Evolutionary conservation across 2,113 vertebrate genomes (phyloP).

Genomic region (Catharus minimus): DNA sequence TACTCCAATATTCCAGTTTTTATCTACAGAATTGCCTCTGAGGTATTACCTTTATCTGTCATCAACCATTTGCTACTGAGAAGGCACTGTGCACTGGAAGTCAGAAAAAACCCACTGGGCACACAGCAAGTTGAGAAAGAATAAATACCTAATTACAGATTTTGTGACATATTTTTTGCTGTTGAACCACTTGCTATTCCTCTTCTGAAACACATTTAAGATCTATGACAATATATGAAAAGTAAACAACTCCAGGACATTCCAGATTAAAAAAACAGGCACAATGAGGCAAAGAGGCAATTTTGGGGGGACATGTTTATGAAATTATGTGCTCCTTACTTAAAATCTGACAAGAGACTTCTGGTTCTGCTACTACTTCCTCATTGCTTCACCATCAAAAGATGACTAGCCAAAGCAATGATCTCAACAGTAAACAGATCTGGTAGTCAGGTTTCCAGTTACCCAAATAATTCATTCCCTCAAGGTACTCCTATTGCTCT

Average conservation of each 20-base stretch:
- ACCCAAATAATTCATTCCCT: not conserved
- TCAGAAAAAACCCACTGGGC: not conserved
- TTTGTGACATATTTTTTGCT: not conserved
- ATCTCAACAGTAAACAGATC: not conserved
- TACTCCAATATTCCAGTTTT: not conserved
- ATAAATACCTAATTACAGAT: not conserved
- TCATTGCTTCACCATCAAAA: not conserved
- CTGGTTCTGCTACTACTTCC: not conserved
- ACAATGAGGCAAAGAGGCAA: not conserved
- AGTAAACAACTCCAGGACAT: not conserved
- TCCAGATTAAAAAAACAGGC: not conserved
- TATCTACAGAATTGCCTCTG: not conserved
- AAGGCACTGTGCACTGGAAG: not conserved
- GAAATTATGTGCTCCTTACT: not conserved
- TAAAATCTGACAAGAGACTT: not conserved
- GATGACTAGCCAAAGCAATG: not conserved
- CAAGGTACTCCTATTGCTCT: not conserved
- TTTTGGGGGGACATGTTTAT: not conserved
- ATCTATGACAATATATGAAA: not conserved
- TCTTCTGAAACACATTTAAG: not conserved
- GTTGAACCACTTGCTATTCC: not conserved
- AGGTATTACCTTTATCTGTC: not conserved
- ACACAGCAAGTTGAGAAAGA: not conserved
- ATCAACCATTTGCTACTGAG: not conserved
- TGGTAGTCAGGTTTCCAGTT: not conserved